Conservation (phyloP, 2,113 vertebrate species). For the Hippocampus comes region DNA sequence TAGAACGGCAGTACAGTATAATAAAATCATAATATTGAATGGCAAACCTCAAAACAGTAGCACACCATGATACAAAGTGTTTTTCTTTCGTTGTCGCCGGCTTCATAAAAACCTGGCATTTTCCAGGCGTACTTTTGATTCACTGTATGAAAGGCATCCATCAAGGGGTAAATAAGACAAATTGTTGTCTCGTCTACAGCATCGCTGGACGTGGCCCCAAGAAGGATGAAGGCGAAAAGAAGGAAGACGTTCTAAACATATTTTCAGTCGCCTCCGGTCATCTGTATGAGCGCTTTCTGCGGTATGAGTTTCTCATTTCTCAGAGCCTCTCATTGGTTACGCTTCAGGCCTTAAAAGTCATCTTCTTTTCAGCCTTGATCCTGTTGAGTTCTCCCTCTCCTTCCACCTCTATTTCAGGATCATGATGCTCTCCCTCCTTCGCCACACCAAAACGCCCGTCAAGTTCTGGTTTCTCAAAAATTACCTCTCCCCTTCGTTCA, state of each 20-base stretch:
- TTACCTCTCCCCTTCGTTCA: conserved; percentile 95
- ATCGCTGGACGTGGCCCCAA: conserved; percentile 76
- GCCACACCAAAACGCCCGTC: conserved; percentile 88
- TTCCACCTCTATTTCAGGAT: conserved; percentile 76
- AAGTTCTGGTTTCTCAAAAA: conserved; percentile 99
- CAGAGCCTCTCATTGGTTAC: background rate
- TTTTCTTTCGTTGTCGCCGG: conserved; percentile 19
- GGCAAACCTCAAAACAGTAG: conserved; percentile 2
- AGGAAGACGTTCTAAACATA: conserved; percentile 84
- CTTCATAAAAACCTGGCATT: conserved; percentile 25
- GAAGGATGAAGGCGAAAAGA: conserved; percentile 68
- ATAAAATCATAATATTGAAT: conserved; percentile 9
- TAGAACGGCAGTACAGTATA: no score
- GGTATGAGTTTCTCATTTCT: conserved; percentile 68
- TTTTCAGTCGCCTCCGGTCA: conserved; percentile 97
- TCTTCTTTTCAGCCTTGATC: conserved; percentile 16
- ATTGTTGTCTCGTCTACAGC: conserved; percentile 65
- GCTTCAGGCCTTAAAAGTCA: background rate
- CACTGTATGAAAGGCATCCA: conserved; percentile 15
- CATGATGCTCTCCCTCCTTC: conserved; percentile 97
- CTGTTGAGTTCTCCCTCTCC: background rate
- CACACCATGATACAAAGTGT: conserved; percentile 26
- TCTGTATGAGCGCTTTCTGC: conserved; percentile 95
- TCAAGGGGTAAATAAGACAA: conserved; percentile 16
- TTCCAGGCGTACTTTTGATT: conserved; percentile 17